A percentile compares a stretch with the other conserved stretches of the same genome.
phyloP scores from a whole-genome alignment of 2,888 invertebrate genomes.

The Yponomeuta cagnagella region DNA sequence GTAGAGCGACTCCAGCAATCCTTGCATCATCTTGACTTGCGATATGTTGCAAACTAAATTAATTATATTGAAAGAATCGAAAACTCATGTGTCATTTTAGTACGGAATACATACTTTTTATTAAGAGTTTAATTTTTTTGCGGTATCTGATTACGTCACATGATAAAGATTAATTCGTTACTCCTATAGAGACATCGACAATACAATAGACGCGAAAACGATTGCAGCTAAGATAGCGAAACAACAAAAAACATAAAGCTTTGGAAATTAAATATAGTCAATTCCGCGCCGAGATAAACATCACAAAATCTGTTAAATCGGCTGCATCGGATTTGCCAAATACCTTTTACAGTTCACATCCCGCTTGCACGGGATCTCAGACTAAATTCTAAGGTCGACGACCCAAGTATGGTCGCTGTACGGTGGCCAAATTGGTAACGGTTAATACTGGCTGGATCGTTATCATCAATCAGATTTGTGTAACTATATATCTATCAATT shows the following conservation, averaged over 20 bases:
- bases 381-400: conserved; percentile 45
- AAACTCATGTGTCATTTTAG: not conserved
- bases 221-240: conserved; percentile 4
- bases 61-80: not conserved
- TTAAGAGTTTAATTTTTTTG: not conserved
- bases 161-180: not conserved
- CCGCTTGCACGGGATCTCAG: not conserved
- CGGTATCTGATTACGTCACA: not conserved
- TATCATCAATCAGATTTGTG: conserved; percentile 74
- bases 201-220: conserved; percentile 8
- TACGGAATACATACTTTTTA: not conserved
- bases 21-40: conserved; percentile 66
- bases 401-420: conserved; percentile 41
- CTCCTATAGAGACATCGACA: conserved; percentile 9
- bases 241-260: conserved; percentile 6
- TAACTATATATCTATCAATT: conserved; percentile 69
- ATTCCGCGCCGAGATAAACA: not conserved
- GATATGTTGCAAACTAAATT: not conserved
- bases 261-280: not conserved
- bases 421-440: conserved; percentile 72
- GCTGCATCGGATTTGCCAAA: conserved; percentile 12
- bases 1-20: conserved; percentile 64
- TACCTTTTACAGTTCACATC: conserved; percentile 3
- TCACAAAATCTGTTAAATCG: not conserved
- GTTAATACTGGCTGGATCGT: conserved; percentile 52